Conservation (phyloP, 2,797 vertebrate species). For the Dermochelys coriacea region DNA sequence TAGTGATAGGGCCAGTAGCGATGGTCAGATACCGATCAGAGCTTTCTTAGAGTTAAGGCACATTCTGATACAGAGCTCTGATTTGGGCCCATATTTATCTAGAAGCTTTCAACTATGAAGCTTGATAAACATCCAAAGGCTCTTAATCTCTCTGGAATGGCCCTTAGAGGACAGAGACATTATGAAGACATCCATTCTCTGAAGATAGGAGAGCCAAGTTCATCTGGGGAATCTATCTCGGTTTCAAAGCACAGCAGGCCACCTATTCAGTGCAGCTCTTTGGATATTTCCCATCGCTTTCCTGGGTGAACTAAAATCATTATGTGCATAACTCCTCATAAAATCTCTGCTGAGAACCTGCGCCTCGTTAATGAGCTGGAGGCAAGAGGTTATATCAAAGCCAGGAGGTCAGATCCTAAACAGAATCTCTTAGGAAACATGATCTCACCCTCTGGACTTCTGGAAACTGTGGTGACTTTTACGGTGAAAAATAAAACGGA, state of each 20-base stretch:
- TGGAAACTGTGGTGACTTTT: neutral
- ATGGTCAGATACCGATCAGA: neutral
- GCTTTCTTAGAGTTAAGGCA: neutral
- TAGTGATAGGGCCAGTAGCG: neutral
- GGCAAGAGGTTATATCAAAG: neutral
- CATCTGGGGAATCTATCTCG: neutral
- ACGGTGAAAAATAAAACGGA: neutral
- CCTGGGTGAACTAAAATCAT: neutral
- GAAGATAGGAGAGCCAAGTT: neutral
- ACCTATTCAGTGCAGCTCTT: neutral
- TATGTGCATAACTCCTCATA: neutral
- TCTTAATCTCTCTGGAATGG: neutral
- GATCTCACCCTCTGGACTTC: neutral
- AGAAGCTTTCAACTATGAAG: neutral
- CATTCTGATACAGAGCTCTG: neutral
- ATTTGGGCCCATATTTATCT: neutral
- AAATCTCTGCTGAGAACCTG: neutral
- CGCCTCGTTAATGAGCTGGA: neutral
- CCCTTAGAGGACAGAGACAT: neutral
- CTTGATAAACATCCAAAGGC: neutral
- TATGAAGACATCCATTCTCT: neutral
- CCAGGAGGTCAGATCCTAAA: neutral
- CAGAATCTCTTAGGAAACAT: constrained; percentile 7
- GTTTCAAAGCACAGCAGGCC: neutral
- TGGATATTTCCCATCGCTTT: neutral